Evolutionary conservation across 2,797 vertebrate genomes (phyloP), one percentile per base, ranked within the genome.

Genomic region (Falco rusticolus): DNA sequence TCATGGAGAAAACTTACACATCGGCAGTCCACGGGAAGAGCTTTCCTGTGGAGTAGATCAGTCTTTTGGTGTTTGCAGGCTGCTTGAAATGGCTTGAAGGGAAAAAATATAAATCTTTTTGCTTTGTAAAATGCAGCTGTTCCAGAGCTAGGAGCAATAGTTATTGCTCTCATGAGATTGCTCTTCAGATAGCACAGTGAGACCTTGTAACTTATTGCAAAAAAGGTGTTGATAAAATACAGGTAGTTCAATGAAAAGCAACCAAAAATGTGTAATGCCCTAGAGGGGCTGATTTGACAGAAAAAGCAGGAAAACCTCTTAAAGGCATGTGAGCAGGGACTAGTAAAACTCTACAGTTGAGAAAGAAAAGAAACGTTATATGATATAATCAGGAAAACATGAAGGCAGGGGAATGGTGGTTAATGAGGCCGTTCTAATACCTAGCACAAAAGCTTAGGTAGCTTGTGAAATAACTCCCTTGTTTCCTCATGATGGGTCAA

Each of bases 1-100:
- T 84, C 47, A 21, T 15, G 16, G 47, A 26, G 41, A 72, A 89
- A 70, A 47, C 8, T 33, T 48, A 13, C 14, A 34, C 25, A 15
- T 47, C 1, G 0, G 11, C 0, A 4, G 28, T 37, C 14, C 45
- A 34, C 0, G 0, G 45, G 48, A 74, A 85, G 16, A 72, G 18
- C 2, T 80, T 77, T 83, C 53, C 34, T 75, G 15, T 4, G 16
- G 31, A 85, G 45, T 7, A 83, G 15, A 34, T 92, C 65, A 20
- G 53, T 29, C 37, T 25, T 66, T 53, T 56, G 47, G 14, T 50
- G 31, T 80, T 85, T 83, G 47, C n/a, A 90, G 71, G n/a, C 13
- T 93, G 25, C 28, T 82, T 72, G 77, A 94, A 77, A 45, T 16
- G 16, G 31, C 37, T 51, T 16, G 18, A 78, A 91, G 50, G 29